Base-by-base conservation (phyloP, 1,140 invertebrate genomes). In the Drosophila suzukii region DNA sequence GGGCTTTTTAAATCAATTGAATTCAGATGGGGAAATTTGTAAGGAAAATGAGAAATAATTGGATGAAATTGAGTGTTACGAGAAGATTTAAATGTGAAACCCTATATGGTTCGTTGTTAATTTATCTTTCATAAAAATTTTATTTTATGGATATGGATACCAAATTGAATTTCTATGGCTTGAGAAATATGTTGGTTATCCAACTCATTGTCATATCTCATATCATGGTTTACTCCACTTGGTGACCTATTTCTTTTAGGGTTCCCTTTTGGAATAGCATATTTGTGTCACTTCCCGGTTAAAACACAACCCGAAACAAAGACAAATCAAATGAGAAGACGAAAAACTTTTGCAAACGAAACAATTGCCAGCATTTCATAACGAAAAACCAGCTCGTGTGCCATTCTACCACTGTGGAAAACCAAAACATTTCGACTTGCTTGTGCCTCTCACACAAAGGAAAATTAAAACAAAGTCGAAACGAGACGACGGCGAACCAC, bases 281-380 rank as follows among this genome's bases (percentile, higher is more conserved):
- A 58, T 60, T 47, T 58, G 57, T 51, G 49, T 53, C 70, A 86
- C 58, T 85, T 85, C 82, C 78, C 61, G 41, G 43, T 63, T 41
- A 41, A 50, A 51, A 51, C 7, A 60, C 38, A 66, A 47, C 30
- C 68, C 34, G 20, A 60, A 73, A 73, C 70, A 73, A 60, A 73
- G 46, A 38, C 27, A 30, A 32, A 30, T 32, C 47, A 55, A 58
- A 36, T 60, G 20, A 20, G 51, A 71, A 71, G 65, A 49, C 34
- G 27, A 74, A 75, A 81, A 56, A 59, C 43, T 53, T 81, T 82
- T 68, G 68, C 74, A 72, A 76, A 71, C 65, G 41, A 85, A 62
- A 81, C 82, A 86, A 86, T 86, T 79, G 83, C 83, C 66, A 78
- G 68, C 55, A 86, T 86, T 86, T 86, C 82, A 88, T 86, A 86